Evolutionary conservation across 2,113 vertebrate genomes (phyloP), one percentile per base, ranked within the genome.

Genomic region (Cryptotis parvus): DNA sequence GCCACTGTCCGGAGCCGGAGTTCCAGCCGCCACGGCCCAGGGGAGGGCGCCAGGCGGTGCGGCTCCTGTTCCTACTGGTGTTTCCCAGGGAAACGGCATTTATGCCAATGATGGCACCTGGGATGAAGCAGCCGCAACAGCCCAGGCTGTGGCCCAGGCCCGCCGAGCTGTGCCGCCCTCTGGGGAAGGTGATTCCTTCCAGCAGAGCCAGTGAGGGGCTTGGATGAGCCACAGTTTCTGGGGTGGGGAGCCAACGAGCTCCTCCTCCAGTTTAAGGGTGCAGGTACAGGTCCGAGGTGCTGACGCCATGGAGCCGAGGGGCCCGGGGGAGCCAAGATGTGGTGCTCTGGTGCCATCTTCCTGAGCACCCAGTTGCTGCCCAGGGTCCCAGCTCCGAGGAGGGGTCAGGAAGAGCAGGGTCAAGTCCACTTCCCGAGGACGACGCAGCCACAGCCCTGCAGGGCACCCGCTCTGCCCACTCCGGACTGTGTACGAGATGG

Each of bases 81-180:
- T 58, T 10, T 58, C 55, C 22, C 6, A 58, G 55, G 55, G 55
- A 58, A 22, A 58, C 55, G 9, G 55, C 2, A 24, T 58, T 58
- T 22, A 58, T 58, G 18, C 24, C 6, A 58, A 24, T 58, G 16
- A 24, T 58, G 55, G 18, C 8, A 7, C 14, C 63, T 31, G 63
- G 27, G 63, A 29, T 31, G 10, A 31, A 65, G n/a, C n/a, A 68
- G 31, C 29, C 4, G 63, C 9, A 29, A 65, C 37, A 9, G 8
- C 5, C 20, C 0, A 0, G 35, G 63, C 35, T 69, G 6, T 0
- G 26, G 6, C 15, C 33, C 29, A 27, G 4, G 10, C 10, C 27
- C 9, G 1, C 63, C 31, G 26, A 6, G 26, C 61, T 65, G 26
- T 29, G 61, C 5, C 26, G 26, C 26, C 29, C 7, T 6, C 61